A percentile compares a stretch with the other conserved stretches of the same genome.
Conservation (phyloP, 2,888 invertebrate genomes). For the Hofmannophila pseudospretella region DNA sequence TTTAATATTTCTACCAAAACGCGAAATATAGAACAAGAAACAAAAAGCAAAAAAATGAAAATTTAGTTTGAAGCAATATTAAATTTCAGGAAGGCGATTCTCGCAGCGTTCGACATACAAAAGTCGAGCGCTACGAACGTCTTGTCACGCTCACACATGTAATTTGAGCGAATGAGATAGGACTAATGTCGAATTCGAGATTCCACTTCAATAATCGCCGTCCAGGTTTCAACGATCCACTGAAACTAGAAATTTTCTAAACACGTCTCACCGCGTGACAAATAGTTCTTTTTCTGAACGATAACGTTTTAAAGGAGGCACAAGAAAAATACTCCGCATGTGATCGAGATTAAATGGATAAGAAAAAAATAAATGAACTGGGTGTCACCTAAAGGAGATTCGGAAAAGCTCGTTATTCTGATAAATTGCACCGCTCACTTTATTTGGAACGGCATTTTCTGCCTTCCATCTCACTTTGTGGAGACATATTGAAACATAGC, state of each 20-base stretch:
- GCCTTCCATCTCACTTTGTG: slow-evolving; percentile 31
- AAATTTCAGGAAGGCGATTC: too few species aligned
- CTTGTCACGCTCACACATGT: too few species aligned
- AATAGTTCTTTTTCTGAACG: slow-evolving; percentile 57
- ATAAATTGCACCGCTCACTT: slow-evolving; percentile 64
- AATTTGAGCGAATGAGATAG: too few species aligned
- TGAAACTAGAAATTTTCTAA: neutral
- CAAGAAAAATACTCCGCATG: slow-evolving; percentile 64
- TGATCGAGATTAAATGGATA: slow-evolving; percentile 68
- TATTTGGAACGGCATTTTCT: slow-evolving; percentile 48
- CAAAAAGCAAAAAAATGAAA: too few species aligned
- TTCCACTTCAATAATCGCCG: too few species aligned
- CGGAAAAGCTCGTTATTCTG: slow-evolving; percentile 71
- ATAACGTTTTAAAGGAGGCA: slow-evolving; percentile 58
- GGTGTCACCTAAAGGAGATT: slow-evolving; percentile 69
- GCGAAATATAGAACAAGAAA: too few species aligned
- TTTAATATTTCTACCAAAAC: neutral
- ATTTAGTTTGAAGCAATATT: too few species aligned
- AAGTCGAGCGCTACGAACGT: too few species aligned
- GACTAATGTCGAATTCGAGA: too few species aligned
- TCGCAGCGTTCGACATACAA: too few species aligned
- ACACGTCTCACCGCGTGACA: slow-evolving; percentile 38
- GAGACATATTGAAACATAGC: slow-evolving; percentile 45
- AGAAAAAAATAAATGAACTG: slow-evolving; percentile 72
- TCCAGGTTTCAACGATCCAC: too few species aligned